Base-by-base conservation (phyloP, 2,113 vertebrate genomes). In the Vidua macroura region DNA sequence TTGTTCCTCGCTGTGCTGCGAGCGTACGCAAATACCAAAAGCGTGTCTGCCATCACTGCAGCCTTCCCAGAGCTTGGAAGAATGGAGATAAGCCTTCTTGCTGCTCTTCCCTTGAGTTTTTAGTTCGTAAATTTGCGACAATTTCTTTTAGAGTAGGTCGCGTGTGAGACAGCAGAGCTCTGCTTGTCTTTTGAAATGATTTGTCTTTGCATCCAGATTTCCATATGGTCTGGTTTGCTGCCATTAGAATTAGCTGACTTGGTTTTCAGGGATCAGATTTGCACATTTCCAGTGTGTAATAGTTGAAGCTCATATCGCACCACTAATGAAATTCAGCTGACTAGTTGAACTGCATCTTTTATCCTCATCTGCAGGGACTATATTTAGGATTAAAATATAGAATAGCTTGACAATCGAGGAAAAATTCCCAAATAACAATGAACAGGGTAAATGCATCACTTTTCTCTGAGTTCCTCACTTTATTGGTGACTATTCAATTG, bases 181-280 rank as follows among this genome's bases (percentile, higher is more conserved):
- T 64, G 37, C 21, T 60, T 2, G 4, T 55, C 1, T 0, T 8
- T 56, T 21, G 31, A 51, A 85, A 31, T 56, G 37, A 37, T 5
- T 95, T 76, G 28, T 58, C 66, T 86, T 68, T 15, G 2, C 11
- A 5, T 56, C 31, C 70, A 6, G 2, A 58, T 92, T 88, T 66
- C 53, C 2, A 0, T 22, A 4, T 25, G 6, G 44, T 68, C 24
- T 37, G 9, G 0, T 16, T 37, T 68, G 76, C 77, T 56, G 27
- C 58, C 7, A 1, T 17, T 49, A 49, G 4, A 60, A n/a, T 37
- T n/a, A 28, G 66, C 23, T 53, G 66, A 39, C 17, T 72, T n/a
- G 53, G 31, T 53, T 69, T 87, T 33, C 27, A 35, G 70, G 58
- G 33, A 48, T 56, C 22, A 8, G 1, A 23, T 53, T 18, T 78